Percentiles rank a stretch among this genome's conserved stretches.
Conservation (phyloP, 2,888 invertebrate species). For the Metopia argyrocephala region DNA sequence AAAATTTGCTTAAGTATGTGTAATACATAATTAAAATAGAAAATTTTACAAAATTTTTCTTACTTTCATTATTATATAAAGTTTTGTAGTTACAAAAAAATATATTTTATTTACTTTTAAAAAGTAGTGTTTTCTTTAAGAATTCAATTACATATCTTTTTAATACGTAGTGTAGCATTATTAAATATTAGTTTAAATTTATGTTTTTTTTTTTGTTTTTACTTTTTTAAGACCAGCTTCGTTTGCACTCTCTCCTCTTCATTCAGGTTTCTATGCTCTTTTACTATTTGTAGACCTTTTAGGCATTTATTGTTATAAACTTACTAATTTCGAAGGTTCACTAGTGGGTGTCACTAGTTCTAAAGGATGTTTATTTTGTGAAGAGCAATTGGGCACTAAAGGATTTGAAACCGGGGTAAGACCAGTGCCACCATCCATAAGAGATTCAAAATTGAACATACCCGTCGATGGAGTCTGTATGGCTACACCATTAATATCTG, state of each 20-base stretch:
- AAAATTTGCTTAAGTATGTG: background rate
- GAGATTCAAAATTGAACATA: conserved; percentile 93
- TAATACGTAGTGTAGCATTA: conserved; percentile 32
- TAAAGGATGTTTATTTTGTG: conserved; percentile 85
- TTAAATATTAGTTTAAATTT: conserved; percentile 37
- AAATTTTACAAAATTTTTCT: too few species aligned
- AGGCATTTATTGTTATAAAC: conserved; percentile 83
- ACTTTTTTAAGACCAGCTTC: conserved; percentile 63
- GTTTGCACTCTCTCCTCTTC: conserved; percentile 62
- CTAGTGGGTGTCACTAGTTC: conserved; percentile 86
- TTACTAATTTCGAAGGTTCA: conserved; percentile 87
- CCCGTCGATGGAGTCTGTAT: conserved; percentile 93
- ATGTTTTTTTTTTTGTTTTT: too few species aligned
- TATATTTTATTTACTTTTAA: conserved; percentile 59
- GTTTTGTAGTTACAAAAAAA: conserved; percentile 37
- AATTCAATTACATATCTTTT: conserved; percentile 34
- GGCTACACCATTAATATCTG: conserved; percentile 87
- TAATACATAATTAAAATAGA: conserved; percentile 23
- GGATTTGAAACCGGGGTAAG: conserved; percentile 91
- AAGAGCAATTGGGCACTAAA: conserved; percentile 84
- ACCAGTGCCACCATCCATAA: conserved; percentile 96
- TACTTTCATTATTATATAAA: conserved; percentile 6
- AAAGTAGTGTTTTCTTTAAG: conserved; percentile 54
- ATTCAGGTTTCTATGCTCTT: conserved; percentile 49
- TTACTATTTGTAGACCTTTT: conserved; percentile 2